Percentiles rank a stretch among this genome's conserved stretches.
Evolutionary conservation across 2,888 invertebrate genomes (phyloP).

Genomic region (Drosophila sordidula): DNA sequence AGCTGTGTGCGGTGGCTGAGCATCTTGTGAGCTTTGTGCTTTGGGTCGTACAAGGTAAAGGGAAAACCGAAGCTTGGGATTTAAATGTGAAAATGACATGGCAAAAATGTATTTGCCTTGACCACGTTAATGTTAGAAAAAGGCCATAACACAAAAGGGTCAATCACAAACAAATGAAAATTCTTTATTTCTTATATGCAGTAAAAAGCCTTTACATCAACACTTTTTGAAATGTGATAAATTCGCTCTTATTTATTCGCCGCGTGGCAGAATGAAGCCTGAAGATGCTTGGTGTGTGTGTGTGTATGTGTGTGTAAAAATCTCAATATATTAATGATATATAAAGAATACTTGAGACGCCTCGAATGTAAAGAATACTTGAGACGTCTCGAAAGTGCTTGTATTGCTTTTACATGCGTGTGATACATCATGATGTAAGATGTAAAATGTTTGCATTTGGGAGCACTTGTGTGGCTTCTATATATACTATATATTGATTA

Average conservation of each 20-base stretch:
- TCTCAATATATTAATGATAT: background rate
- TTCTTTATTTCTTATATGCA: slow-evolving; percentile 21
- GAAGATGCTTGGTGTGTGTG: slow-evolving; percentile 1
- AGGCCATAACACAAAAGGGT: slow-evolving; percentile 42
- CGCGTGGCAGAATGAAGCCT: slow-evolving; percentile 3
- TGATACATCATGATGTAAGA: slow-evolving; percentile 2
- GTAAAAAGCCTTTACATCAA: slow-evolving; percentile 33
- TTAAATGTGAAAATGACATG: slow-evolving; percentile 36
- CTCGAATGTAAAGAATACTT: no score
- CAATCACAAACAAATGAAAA: slow-evolving; percentile 43
- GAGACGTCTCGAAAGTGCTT: no score
- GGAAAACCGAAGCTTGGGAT: slow-evolving; percentile 15
- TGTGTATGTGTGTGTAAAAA: background rate
- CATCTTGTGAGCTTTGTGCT: slow-evolving; percentile 23
- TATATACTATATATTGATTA: background rate
- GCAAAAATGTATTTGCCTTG: slow-evolving; percentile 10
- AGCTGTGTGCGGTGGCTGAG: slow-evolving; percentile 7
- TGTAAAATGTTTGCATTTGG: background rate
- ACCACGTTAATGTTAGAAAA: slow-evolving; percentile 32
- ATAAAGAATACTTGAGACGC: no score
- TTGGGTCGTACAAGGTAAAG: slow-evolving; percentile 6
- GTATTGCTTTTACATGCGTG: background rate
- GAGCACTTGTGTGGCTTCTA: background rate
- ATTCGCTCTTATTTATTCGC: slow-evolving; percentile 28
- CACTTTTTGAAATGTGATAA: slow-evolving; percentile 27